These are phyloP conservation scores for Pelobates fuscus DNA, from an alignment of 2,113 vertebrate species.

Conservation along the genomic window DNA sequence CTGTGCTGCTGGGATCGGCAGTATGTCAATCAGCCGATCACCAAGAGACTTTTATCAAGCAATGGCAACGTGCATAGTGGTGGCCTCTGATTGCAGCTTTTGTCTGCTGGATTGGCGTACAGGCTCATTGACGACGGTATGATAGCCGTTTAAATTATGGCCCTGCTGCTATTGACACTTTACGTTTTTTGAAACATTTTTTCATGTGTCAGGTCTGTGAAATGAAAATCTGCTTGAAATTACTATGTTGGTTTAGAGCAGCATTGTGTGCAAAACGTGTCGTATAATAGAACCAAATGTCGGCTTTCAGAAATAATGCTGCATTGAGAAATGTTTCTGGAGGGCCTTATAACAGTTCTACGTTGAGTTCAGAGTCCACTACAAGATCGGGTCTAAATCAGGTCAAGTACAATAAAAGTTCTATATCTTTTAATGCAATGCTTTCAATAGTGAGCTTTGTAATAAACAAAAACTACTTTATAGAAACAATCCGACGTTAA, in stretches of 20 bases:
- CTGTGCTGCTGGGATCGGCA: background rate
- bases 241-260: constrained; percentile 2
- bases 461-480: no score
- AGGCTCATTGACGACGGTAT: constrained; percentile 26
- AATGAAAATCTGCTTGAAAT: constrained; percentile 5
- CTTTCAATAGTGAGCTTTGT: no score
- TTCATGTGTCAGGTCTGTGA: constrained; percentile 40
- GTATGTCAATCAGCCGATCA: constrained; percentile 49
- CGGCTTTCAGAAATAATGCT: background rate
- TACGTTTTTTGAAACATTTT: constrained; percentile 35
- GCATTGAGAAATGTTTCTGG: background rate
- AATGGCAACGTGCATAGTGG: constrained; percentile 5
- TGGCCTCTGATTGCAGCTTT: constrained; percentile 6
- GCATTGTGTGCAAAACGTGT: background rate
- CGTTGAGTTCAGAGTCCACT: no score
- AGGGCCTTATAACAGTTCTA: no score
- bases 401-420: no score
- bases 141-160: constrained; percentile 14
- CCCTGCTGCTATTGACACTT: background rate
- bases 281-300: constrained; percentile 12
- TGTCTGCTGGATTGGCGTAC: background rate
- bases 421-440: no score
- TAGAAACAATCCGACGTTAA: no score
- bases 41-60: constrained; percentile 33
- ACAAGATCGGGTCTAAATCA: no score